Base-by-base conservation (phyloP, 1,140 invertebrate genomes). In the Dreissena polymorpha region DNA sequence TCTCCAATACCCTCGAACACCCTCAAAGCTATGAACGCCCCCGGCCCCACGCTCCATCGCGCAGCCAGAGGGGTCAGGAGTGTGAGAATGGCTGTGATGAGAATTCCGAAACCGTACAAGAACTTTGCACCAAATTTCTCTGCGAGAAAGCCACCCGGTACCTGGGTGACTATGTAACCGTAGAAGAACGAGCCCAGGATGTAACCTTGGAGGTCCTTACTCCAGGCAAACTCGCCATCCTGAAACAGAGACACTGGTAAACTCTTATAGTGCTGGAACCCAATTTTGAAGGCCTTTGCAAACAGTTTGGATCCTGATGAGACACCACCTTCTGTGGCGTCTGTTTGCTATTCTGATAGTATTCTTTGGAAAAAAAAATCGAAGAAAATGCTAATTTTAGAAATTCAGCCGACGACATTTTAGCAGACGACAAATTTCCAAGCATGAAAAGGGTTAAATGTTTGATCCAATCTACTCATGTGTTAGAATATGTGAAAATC, bases 141-240 rank as follows among this genome's bases (percentile, higher is more conserved):
- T 0, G 96, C 96, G 21, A 96, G 86, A 96, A 95, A 92, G 12
- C 90, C 91, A 39, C 96, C 96, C 0, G 97, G 88, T 23, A 90
- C 29, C 71, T 90, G 89, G 94, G 95, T 88, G 94, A 95, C 7
- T 94, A 95, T 94, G 89, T 96, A 96, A 0, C 95, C 96, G 93
- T 95, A 96, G 87, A 98, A 98, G 93, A 98, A 98, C 0, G 97
- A 96, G 88, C 97, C 97, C 25, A 98, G 92, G 29, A 98, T 95
- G 16, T 96, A 91, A 3, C 97, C 97, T 92, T 96, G 96, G 14
- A 95, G 95, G 89, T 95, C 94, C 0, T 95, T 94, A 89, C 95
- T 95, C 97, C 97, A 98, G 81, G 95, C 94, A 89, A 98, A 98
- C 89, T 97, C 96, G 21, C 88, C 90, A 50, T 72, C 71, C 86